A percentile compares a stretch with the other conserved stretches of the same genome.
These are phyloP conservation scores for Zaprionus taronus DNA, from an alignment of 1,140 invertebrate species.

Conservation along the genomic window DNA sequence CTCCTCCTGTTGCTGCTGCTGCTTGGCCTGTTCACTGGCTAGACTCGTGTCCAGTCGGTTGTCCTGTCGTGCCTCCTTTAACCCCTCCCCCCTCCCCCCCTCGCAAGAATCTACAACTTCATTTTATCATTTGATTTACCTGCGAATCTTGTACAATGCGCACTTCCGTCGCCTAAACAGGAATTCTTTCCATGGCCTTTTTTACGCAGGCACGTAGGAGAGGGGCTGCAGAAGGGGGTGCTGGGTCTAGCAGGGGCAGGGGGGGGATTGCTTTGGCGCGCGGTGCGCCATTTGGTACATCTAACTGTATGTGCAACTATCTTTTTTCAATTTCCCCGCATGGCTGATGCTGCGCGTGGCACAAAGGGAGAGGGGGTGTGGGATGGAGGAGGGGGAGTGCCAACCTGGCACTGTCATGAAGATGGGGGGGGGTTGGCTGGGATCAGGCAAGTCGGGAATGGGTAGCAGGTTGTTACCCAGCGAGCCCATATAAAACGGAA, in stretches of 20 bases:
- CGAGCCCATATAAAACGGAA: conserved; percentile 77
- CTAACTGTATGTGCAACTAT: conserved; percentile 73
- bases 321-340: conserved; percentile 80
- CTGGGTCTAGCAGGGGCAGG: conserved; percentile 4
- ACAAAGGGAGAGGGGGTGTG: not conserved
- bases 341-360: conserved; percentile 37
- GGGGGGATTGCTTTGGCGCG: conserved; percentile 20
- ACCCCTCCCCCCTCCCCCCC: not conserved
- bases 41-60: conserved; percentile 2
- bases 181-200: conserved; percentile 41
- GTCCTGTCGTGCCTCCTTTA: not conserved
- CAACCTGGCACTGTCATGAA: conserved; percentile 26
- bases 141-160: conserved; percentile 74
- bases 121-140: conserved; percentile 81
- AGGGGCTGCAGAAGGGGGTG: not conserved
- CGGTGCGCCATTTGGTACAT: conserved; percentile 43
- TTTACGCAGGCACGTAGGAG: not conserved
- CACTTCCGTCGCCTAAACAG: conserved; percentile 65
- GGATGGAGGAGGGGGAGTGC: not conserved
- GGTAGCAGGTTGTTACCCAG: conserved; percentile 23
- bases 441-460: not conserved
- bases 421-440: not conserved
- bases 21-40: conserved; percentile 17
- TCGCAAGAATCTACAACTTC: conserved; percentile 52
- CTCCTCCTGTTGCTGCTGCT: conserved; percentile 48